Base-by-base conservation (phyloP, 2,797 vertebrate genomes). In the Rachycentron canadum region DNA sequence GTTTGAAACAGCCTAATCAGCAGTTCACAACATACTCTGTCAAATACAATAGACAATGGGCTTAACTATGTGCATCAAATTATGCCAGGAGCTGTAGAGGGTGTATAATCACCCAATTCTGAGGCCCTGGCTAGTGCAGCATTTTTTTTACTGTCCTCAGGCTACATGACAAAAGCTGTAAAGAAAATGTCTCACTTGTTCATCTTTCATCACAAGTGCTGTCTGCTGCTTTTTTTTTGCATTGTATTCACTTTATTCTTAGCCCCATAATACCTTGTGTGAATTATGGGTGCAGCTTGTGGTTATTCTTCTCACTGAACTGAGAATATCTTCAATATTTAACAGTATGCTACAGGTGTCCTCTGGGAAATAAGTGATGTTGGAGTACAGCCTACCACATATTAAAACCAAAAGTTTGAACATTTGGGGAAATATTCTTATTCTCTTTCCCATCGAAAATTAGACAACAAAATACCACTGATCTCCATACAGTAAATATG, bases 1-100 rank as follows among this genome's bases (percentile, higher is more conserved):
- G 76, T 58, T 68, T 72, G 32, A 79, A 91, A 82, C 69, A 34
- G 83, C 70, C 58, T 56, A 73, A 67, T 93, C 86, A 89, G 89
- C 84, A 88, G 58, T 80, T 73, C 75, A 73, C 36, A 68, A 56
- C 73, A 66, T 26, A 52, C 66, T 45, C 65, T 73, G 67, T 84
- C 74, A 82, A 64, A 82, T 47, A 71, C 78, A 87, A 71, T 71
- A 84, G 82, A 83, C 78, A 85, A 88, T 75, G 67, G 75, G 45
- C 36, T 82, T 88, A 82, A 81, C 79, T 78, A 72, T 66, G 81
- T 78, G 73, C 73, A 77, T 80, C 59, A 72, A 80, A 84, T 86
- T 82, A 82, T 63, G 43, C 70, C 63, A 61, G 65, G 43, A 74
- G 61, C 76, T 70, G 66, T 57, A 38, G 62, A 69, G 64, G 61